Base-by-base conservation (phyloP, 2,113 vertebrate genomes). In the Cyanocitta stelleri region DNA sequence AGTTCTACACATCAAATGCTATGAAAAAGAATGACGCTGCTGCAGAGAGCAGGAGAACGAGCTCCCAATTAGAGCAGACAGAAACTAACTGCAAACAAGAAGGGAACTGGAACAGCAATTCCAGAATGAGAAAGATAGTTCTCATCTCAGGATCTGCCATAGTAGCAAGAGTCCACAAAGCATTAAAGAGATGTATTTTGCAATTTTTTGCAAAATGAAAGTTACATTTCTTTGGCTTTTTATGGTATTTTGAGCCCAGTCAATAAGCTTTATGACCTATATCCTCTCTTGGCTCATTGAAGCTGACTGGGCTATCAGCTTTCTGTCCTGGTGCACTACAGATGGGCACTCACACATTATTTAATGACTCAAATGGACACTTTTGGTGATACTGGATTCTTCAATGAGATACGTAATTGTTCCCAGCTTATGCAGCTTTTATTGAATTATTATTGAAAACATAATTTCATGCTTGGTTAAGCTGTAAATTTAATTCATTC, bases 391-490 rank as follows among this genome's bases (percentile, higher is more conserved):
- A 72, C 77, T 20, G 18, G 44, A 19, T 69, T 92, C 82, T 94
- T 94, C 91, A 91, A 8, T 95, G 74, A 76, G 69, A 85, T 67
- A 83, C 35, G 85, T 97, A 97, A 97, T 97, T 96, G 87, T 87
- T 95, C 81, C 73, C 51, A 93, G 62, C 74, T 97, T 97, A 94
- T 85, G 91, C 56, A 84, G 89, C 71, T 67, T 69, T 96, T 96
- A 96, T 93, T 97, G 95, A 97, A 97, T 97, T 98, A 96, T 94
- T 97, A 97, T 96, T 96, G 97, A 97, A 97, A 98, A 97, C 95
- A 94, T 93, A 88, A 98, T 98, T 98, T 97, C 92, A 33, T 97
- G 97, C 97, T 97, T 95, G 79, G 78, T 86, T 92, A 97, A 97
- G 92, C 97, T 58, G 83, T 94, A 98, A 98, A 98, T 97, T 97